A percentile compares a stretch with the other conserved stretches of the same genome.
These are phyloP conservation scores for Seladonia tumulorum DNA, from an alignment of 2,888 invertebrate genomes.

Conservation along the genomic window DNA sequence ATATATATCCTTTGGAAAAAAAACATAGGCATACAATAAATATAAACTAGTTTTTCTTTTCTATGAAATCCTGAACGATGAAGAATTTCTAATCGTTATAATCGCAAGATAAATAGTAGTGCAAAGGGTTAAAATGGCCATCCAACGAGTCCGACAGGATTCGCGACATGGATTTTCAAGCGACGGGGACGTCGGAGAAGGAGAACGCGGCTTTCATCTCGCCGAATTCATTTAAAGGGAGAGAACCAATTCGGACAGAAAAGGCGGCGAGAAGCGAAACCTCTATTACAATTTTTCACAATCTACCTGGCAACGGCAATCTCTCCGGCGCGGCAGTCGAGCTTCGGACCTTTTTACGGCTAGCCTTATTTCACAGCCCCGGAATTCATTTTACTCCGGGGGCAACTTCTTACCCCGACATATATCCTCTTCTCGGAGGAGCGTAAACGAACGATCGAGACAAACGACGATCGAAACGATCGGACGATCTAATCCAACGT, in stretches of 20 bases:
- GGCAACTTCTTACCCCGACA: neutral
- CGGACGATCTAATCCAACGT: neutral
- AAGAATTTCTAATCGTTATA: too few species aligned
- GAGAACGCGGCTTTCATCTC: neutral
- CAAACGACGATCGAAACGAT: too few species aligned
- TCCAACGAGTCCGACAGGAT: neutral
- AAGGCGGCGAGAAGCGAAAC: neutral
- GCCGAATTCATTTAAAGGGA: neutral
- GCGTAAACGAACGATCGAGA: neutral
- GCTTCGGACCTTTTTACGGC: neutral
- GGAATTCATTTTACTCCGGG: neutral
- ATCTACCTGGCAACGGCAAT: neutral
- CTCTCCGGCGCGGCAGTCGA: neutral
- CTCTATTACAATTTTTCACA: neutral
- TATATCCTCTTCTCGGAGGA: neutral
- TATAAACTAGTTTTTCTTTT: too few species aligned
- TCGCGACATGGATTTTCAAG: neutral
- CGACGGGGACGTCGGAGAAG: neutral
- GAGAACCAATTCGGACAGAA: neutral
- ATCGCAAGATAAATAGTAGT: too few species aligned
- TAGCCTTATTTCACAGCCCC: neutral
- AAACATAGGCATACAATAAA: too few species aligned
- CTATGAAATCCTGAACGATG: too few species aligned
- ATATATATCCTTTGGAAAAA: too few species aligned
- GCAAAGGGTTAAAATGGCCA: slow-evolving; percentile 12